phyloP scores from a whole-genome alignment of 2,888 invertebrate species.

The Polydrusus tereticollis region DNA sequence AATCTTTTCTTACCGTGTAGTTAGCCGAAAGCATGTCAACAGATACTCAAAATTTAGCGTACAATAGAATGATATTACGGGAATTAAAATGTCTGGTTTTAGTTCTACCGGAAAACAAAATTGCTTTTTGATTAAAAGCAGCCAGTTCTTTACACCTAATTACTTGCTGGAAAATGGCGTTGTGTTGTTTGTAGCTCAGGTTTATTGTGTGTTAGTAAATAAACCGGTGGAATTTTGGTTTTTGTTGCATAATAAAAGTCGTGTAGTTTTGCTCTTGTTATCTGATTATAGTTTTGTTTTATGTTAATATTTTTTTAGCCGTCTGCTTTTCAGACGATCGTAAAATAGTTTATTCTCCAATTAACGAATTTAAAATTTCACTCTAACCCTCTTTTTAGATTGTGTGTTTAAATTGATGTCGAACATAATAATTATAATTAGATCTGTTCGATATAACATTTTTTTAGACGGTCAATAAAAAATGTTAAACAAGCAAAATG shows the following conservation, averaged over 20 bases:
- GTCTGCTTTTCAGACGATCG: no score
- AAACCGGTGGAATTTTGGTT: background rate
- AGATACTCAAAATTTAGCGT: background rate
- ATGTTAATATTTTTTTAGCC: background rate
- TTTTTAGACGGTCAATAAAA: no score
- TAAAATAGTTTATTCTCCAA: no score
- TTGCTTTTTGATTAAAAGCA: conserved; percentile 17
- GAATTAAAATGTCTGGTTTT: conserved; percentile 15
- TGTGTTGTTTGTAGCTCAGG: background rate
- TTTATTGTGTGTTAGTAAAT: background rate
- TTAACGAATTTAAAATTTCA: no score
- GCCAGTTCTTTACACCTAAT: conserved; percentile 6
- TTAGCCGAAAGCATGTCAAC: background rate
- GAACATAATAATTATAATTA: no score
- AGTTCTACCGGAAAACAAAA: conserved; percentile 1
- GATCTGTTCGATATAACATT: no score
- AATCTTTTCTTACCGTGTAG: no score
- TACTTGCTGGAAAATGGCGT: conserved; percentile 1
- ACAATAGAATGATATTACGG: conserved; percentile 1
- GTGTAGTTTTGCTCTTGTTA: background rate
- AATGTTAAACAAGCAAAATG: no score
- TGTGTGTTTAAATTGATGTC: no score
- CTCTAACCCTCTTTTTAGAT: no score
- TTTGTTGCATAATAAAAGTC: background rate
- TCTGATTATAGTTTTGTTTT: background rate